phyloP scores from a whole-genome alignment of 1,140 invertebrate species.

The Hyposmocoma kahamanoa region DNA sequence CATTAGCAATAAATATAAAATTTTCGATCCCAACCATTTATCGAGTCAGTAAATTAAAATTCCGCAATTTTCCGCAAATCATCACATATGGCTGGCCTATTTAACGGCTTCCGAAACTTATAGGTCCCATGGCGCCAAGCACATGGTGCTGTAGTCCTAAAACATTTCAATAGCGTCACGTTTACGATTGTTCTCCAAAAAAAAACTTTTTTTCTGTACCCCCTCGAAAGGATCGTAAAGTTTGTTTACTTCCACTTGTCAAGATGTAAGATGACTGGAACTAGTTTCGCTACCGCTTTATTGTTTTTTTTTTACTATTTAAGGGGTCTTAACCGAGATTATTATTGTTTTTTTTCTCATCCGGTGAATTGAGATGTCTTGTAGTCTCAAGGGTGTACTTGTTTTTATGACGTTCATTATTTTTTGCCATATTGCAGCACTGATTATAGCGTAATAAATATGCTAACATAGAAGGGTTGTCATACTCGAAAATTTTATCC shows the following conservation, averaged over 20 bases:
- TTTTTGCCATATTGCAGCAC: too few species aligned
- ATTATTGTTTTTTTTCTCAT: conserved; percentile 4
- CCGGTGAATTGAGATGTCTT: neutral
- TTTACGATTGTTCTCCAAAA: conserved; percentile 36
- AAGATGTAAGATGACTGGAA: conserved; percentile 38
- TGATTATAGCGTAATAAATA: too few species aligned
- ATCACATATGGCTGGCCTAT: neutral
- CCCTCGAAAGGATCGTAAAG: conserved; percentile 29
- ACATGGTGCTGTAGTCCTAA: conserved; percentile 38
- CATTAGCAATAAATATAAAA: too few species aligned
- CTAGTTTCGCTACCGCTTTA: conserved; percentile 31
- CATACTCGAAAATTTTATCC: too few species aligned
- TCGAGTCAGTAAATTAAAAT: too few species aligned
- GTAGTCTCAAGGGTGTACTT: neutral
- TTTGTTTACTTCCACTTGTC: conserved; percentile 52
- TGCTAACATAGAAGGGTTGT: too few species aligned
- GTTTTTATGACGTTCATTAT: neutral
- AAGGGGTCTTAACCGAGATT: conserved; percentile 14
- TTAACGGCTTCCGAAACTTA: conserved; percentile 2
- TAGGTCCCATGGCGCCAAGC: conserved; percentile 40
- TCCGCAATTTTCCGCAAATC: neutral
- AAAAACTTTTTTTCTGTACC: too few species aligned
- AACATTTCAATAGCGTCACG: conserved; percentile 29
- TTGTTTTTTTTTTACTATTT: conserved; percentile 26
- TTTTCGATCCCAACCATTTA: too few species aligned